Conservation (phyloP, 2,797 vertebrate genomes). For the Taeniopygia guttata region DNA sequence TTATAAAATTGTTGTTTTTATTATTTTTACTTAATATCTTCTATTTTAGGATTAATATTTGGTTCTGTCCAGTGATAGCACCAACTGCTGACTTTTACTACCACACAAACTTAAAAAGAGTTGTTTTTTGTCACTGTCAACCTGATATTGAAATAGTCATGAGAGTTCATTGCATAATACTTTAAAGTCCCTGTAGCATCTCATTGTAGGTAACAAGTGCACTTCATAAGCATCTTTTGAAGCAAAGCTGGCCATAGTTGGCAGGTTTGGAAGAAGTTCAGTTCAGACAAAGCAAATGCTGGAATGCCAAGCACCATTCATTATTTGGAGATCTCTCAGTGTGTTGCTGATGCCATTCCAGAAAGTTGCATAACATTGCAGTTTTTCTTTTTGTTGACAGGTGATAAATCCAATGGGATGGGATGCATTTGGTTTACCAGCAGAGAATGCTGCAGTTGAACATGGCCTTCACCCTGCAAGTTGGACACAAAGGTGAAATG, state of each 20-base stretch:
- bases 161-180: neutral
- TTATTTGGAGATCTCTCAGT: neutral
- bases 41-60: neutral
- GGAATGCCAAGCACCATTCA: neutral
- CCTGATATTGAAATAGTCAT: neutral
- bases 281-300: neutral
- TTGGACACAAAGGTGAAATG: constrained; percentile 88
- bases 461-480: constrained; percentile 87
- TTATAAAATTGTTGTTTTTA: neutral
- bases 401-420: constrained; percentile 99
- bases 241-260: neutral
- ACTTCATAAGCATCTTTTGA: neutral
- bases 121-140: neutral
- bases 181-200: neutral
- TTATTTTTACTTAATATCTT: neutral
- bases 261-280: neutral
- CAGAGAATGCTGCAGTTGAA: constrained; percentile 96
- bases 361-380: neutral
- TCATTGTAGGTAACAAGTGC: neutral
- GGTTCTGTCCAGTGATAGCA: neutral
- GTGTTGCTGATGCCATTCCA: neutral
- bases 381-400: constrained; percentile 69
- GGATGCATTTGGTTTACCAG: constrained; percentile 96
- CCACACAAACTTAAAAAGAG: neutral
- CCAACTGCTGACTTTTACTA: neutral